phyloP scores from a whole-genome alignment of 2,888 invertebrate species.

The Galeruca laticollis region DNA sequence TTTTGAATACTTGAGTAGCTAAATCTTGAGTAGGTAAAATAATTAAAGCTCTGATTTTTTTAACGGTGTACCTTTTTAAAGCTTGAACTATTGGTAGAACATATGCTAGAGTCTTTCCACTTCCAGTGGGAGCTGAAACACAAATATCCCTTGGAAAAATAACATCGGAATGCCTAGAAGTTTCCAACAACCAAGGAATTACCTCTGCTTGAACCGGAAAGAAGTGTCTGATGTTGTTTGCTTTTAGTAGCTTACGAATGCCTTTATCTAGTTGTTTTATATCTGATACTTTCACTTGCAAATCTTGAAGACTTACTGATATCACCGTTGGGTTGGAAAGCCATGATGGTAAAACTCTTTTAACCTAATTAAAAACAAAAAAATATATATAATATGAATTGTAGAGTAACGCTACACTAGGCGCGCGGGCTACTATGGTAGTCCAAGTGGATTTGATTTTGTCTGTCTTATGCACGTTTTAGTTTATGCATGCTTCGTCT shows the following conservation, averaged over 20 bases:
- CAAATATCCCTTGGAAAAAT: constrained; percentile 91
- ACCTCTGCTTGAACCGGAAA: constrained; percentile 89
- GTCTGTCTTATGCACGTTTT: too few species aligned
- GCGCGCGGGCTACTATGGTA: too few species aligned
- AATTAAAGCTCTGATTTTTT: constrained; percentile 83
- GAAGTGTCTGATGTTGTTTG: constrained; percentile 79
- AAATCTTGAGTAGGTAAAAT: constrained; percentile 94
- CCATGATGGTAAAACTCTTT: constrained; percentile 89
- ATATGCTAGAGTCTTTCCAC: constrained; percentile 96
- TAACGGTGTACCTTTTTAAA: constrained; percentile 55
- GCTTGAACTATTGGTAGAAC: constrained; percentile 91
- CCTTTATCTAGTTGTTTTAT: constrained; percentile 74
- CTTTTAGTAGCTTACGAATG: constrained; percentile 74
- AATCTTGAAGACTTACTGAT: constrained; percentile 76
- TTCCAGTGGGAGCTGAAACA: constrained; percentile 97
- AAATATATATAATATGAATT: not conserved
- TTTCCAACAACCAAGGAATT: constrained; percentile 80
- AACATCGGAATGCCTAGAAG: constrained; percentile 71
- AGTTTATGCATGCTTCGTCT: too few species aligned
- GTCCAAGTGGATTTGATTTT: too few species aligned
- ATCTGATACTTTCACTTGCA: constrained; percentile 70
- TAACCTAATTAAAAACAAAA: constrained; percentile 69
- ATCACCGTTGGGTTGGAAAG: constrained; percentile 83
- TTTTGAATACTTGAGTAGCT: constrained; percentile 88
- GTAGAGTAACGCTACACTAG: too few species aligned